These are phyloP conservation scores for Microtus oregoni DNA, from an alignment of 2,113 vertebrate genomes.

Conservation along the genomic window DNA sequence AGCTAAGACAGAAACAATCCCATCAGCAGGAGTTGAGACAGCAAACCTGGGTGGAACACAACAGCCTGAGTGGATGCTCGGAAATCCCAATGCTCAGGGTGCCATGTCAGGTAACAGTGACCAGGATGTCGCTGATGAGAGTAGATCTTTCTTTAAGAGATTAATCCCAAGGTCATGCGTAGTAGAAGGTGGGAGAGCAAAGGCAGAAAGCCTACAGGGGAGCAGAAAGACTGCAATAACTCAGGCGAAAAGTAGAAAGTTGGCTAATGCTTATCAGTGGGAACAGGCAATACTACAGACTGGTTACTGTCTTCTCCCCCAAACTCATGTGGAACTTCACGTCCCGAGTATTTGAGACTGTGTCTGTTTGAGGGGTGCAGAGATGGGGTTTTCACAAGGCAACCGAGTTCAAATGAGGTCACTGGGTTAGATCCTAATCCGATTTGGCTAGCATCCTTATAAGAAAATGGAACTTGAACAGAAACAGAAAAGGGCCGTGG, in stretches of 20 bases:
- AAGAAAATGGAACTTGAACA: background rate
- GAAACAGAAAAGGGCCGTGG: background rate
- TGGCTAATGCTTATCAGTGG: background rate
- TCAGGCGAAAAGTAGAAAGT: background rate
- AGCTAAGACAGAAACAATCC: background rate
- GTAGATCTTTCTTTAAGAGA: background rate
- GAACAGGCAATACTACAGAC: background rate
- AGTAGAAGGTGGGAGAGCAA: background rate
- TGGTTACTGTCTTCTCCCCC: background rate
- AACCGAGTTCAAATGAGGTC: background rate
- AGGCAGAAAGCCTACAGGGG: background rate
- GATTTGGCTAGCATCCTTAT: background rate
- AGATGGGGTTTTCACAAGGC: background rate
- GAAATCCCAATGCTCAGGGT: background rate
- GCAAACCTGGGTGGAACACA: background rate
- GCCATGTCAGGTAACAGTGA: background rate
- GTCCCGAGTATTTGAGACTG: background rate
- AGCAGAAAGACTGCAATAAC: background rate
- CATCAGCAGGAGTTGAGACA: background rate
- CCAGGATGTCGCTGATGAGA: background rate
- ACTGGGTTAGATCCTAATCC: background rate
- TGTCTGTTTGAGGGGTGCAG: background rate
- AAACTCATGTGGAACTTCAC: background rate
- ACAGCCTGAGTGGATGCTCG: background rate
- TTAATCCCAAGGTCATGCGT: background rate